Percentiles rank a stretch among this genome's conserved stretches.
Conservation (phyloP, 2,113 vertebrate species). For the Eidolon helvum region DNA sequence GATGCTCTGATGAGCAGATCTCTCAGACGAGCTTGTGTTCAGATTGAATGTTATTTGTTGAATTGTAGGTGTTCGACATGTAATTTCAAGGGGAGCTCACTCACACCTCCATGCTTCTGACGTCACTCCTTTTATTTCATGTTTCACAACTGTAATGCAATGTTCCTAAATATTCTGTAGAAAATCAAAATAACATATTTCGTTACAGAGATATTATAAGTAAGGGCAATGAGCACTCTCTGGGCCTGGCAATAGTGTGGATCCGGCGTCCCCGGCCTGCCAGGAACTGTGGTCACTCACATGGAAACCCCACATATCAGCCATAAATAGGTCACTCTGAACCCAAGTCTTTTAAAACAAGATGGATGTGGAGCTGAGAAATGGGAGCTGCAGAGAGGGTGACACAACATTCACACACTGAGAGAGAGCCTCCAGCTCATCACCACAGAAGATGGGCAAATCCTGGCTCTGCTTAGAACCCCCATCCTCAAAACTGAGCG, state of each 20-base stretch:
- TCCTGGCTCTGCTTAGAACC: slow-evolving; percentile 70
- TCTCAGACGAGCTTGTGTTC: no score
- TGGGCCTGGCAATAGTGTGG: slow-evolving; percentile 85
- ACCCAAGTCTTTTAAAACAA: slow-evolving; percentile 72
- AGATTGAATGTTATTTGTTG: no score
- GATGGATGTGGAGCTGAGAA: slow-evolving; percentile 41
- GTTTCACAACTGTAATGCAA: slow-evolving; percentile 99
- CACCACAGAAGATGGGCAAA: not conserved
- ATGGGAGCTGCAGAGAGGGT: slow-evolving; percentile 55
- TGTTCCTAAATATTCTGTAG: slow-evolving; percentile 93
- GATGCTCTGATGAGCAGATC: no score
- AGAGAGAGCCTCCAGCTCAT: slow-evolving; percentile 51
- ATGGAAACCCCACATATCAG: slow-evolving; percentile 68
- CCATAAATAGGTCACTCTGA: slow-evolving; percentile 46
- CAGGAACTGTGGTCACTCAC: slow-evolving; percentile 66
- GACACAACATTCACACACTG: not conserved
- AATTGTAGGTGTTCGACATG: no score
- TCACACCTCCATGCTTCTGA: no score
- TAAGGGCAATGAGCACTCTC: slow-evolving; percentile 92
- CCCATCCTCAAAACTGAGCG: not conserved
- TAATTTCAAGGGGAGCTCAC: no score
- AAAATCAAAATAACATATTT: slow-evolving; percentile 95
- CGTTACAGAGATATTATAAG: slow-evolving; percentile 92
- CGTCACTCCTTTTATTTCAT: slow-evolving; percentile 45
- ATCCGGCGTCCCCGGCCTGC: slow-evolving; percentile 77